These are phyloP conservation scores for Panagrolaimus sp. DNA, from an alignment of 1,140 invertebrate genomes.

Conservation along the genomic window DNA sequence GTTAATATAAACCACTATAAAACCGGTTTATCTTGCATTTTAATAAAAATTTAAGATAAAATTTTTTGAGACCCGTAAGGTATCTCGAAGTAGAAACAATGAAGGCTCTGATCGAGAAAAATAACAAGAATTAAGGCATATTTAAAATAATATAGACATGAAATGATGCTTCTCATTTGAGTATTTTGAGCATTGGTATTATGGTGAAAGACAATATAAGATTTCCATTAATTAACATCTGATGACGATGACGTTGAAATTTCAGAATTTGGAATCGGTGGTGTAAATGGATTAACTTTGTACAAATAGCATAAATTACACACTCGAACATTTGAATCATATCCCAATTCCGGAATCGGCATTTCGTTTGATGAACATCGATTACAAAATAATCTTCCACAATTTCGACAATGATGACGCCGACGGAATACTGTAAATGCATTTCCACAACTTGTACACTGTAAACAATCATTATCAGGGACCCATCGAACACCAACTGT, in stretches of 20 bases:
- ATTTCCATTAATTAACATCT: too few species aligned
- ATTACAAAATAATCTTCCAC: conserved; percentile 51
- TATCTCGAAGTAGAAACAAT: too few species aligned
- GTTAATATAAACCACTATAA: too few species aligned
- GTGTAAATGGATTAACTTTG: conserved; percentile 52
- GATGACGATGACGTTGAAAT: background rate
- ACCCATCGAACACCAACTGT: conserved; percentile 67
- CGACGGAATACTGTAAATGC: conserved; percentile 87
- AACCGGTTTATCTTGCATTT: too few species aligned
- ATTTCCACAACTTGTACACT: conserved; percentile 83
- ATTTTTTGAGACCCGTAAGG: too few species aligned
- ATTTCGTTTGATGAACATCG: conserved; percentile 50
- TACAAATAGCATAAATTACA: conserved; percentile 57
- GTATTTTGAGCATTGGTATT: too few species aligned
- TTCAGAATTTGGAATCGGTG: conserved; percentile 2
- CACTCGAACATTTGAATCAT: conserved; percentile 49
- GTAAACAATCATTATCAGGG: conserved; percentile 79
- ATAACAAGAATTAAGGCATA: too few species aligned
- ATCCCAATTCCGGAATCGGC: conserved; percentile 53
- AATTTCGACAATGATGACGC: conserved; percentile 65
- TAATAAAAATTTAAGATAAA: too few species aligned
- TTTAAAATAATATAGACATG: too few species aligned
- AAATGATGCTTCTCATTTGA: too few species aligned
- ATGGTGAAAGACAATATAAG: too few species aligned
- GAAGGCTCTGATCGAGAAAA: too few species aligned